A percentile compares a stretch with the other conserved stretches of the same genome.
These are phyloP conservation scores for Rhyacophila brunnea DNA, from an alignment of 1,140 invertebrate genomes.

Conservation along the genomic window DNA sequence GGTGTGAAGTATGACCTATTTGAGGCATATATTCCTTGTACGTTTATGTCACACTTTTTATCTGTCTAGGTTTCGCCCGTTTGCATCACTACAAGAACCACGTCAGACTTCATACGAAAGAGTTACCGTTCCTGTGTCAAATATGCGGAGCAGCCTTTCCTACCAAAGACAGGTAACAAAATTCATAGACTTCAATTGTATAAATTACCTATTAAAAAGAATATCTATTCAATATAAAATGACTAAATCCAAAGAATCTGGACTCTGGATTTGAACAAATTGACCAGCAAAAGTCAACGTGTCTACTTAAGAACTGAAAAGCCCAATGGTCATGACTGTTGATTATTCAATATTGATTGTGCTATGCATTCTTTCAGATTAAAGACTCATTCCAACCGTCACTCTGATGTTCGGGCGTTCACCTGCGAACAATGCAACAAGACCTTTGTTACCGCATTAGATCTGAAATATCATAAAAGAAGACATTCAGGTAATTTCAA, in stretches of 20 bases:
- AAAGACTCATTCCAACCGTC: slow-evolving; percentile 45
- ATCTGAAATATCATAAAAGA: slow-evolving; percentile 14
- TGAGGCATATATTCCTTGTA: too few species aligned
- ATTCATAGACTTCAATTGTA: not conserved
- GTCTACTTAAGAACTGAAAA: too few species aligned
- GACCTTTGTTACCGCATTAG: slow-evolving; percentile 59
- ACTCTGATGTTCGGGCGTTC: slow-evolving; percentile 57
- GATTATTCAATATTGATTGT: too few species aligned
- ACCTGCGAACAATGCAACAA: slow-evolving; percentile 56
- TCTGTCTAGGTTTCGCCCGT: not conserved
- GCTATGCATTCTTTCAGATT: too few species aligned
- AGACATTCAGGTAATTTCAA: slow-evolving; percentile 9
- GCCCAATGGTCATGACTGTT: too few species aligned
- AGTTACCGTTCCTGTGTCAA: slow-evolving; percentile 24
- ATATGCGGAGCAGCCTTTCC: slow-evolving; percentile 17
- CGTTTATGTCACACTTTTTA: too few species aligned
- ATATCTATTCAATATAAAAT: too few species aligned
- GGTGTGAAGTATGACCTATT: too few species aligned
- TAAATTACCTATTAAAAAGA: too few species aligned
- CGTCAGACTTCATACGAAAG: slow-evolving; percentile 14
- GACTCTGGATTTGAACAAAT: too few species aligned
- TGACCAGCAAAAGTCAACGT: too few species aligned
- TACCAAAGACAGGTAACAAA: slow-evolving; percentile 19
- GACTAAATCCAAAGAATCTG: too few species aligned
- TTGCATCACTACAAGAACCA: slow-evolving; percentile 16